Evolutionary conservation across 2,113 vertebrate species (phyloP).

Genomic region (Tiliqua scincoides): DNA sequence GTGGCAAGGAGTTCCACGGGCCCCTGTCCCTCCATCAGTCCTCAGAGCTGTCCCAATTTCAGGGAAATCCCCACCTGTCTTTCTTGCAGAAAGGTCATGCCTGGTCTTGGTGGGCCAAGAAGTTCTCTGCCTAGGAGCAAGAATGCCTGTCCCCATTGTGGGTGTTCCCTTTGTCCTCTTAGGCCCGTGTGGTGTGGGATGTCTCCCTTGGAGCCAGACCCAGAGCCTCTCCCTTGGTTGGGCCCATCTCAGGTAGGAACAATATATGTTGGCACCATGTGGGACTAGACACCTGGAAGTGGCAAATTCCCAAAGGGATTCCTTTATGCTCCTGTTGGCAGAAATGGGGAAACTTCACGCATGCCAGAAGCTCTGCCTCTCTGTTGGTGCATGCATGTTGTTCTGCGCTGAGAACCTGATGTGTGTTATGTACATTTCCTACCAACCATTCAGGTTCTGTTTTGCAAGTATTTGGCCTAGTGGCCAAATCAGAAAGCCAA

Average conservation of each 20-base stretch:
- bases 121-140: not conserved
- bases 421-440: too few relatives aligned
- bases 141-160: not conserved
- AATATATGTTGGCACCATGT: too few relatives aligned
- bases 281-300: too few relatives aligned
- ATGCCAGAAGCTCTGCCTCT: not conserved
- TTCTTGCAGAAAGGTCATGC: not conserved
- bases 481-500: not conserved
- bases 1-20: too few relatives aligned
- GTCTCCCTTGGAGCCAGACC: constrained; percentile 94
- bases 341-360: not conserved
- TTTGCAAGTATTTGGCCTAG: not conserved
- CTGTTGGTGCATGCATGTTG: not conserved
- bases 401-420: not conserved
- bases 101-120: not conserved
- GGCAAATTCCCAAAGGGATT: not conserved
- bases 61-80: not conserved
- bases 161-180: constrained; percentile 42
- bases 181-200: constrained; percentile 97
- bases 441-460: not conserved
- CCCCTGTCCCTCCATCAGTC: too few relatives aligned
- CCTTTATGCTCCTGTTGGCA: too few relatives aligned
- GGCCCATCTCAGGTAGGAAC: constrained; percentile 92
- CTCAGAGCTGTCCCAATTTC: not conserved
- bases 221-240: constrained; percentile 95